Percentiles rank a stretch among this genome's conserved stretches.
Conservation (phyloP, 2,888 invertebrate genomes). For the Oscheius sp. region DNA sequence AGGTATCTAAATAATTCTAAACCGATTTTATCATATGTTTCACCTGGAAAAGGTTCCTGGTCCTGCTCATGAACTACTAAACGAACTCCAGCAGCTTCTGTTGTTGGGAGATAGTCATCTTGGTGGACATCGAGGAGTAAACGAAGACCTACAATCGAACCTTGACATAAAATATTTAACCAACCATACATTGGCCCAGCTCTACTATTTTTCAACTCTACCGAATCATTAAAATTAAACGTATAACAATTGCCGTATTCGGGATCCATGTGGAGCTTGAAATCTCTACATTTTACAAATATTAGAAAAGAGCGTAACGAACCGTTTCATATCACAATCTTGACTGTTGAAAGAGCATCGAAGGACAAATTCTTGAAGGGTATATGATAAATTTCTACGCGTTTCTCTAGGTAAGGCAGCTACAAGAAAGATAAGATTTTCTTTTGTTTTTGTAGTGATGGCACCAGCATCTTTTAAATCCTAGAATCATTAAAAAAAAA, state of each 20-base stretch:
- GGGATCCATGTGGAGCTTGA: slow-evolving; percentile 69
- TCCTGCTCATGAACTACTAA: slow-evolving; percentile 61
- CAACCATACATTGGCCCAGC: slow-evolving; percentile 65
- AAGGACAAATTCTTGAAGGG: slow-evolving; percentile 66
- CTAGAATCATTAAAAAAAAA: slow-evolving; percentile 30
- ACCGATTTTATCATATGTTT: no score
- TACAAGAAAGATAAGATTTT: slow-evolving; percentile 68
- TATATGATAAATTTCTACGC: slow-evolving; percentile 60
- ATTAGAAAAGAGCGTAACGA: neutral
- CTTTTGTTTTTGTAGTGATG: slow-evolving; percentile 69
- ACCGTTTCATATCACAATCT: slow-evolving; percentile 65
- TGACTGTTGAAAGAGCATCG: slow-evolving; percentile 70
- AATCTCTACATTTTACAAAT: slow-evolving; percentile 59
- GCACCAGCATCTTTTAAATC: slow-evolving; percentile 67
- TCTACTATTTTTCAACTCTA: slow-evolving; percentile 63
- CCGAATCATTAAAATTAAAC: slow-evolving; percentile 70
- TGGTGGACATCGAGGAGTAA: slow-evolving; percentile 70
- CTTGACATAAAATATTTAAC: neutral
- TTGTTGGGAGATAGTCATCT: slow-evolving; percentile 69
- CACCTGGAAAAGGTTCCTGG: slow-evolving; percentile 15
- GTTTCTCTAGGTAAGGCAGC: slow-evolving; percentile 65
- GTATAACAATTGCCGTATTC: slow-evolving; percentile 70
- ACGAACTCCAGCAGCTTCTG: slow-evolving; percentile 69
- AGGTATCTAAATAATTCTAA: slow-evolving; percentile 70
- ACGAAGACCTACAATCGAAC: slow-evolving; percentile 54